Conservation (phyloP, 2,113 vertebrate species). For the Hemiprocne comata region DNA sequence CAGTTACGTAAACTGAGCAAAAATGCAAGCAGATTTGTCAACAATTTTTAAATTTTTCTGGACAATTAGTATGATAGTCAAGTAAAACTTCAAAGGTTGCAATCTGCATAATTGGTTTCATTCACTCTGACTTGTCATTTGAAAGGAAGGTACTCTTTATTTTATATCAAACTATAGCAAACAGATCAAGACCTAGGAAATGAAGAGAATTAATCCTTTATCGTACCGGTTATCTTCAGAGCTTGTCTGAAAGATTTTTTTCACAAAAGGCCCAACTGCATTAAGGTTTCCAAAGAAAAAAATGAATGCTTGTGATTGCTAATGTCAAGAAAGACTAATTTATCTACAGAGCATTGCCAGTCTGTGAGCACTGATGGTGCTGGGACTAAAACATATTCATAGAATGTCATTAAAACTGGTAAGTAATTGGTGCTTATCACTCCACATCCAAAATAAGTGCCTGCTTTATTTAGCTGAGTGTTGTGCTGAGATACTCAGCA, state of each 20-base stretch:
- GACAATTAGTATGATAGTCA: background rate
- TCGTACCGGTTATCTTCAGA: constrained; percentile 32
- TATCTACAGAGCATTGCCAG: background rate
- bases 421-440: background rate
- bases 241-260: constrained; percentile 10
- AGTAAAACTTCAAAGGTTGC: constrained; percentile 23
- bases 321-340: background rate
- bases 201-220: constrained; percentile 22
- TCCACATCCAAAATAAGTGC: background rate
- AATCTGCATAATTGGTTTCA: background rate
- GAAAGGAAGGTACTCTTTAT: background rate
- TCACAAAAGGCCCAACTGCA: background rate
- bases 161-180: background rate
- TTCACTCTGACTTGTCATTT: constrained; percentile 1
- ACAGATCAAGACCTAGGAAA: constrained; percentile 29
- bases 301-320: background rate
- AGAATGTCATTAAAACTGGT: background rate
- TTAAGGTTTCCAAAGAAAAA: background rate
- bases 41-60: constrained; percentile 23
- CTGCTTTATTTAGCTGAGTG: background rate
- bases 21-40: background rate
- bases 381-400: background rate
- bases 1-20: background rate
- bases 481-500: background rate
- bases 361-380: background rate